Base-by-base conservation (phyloP, 2,888 invertebrate species). In the Ganaspis brasiliensis region DNA sequence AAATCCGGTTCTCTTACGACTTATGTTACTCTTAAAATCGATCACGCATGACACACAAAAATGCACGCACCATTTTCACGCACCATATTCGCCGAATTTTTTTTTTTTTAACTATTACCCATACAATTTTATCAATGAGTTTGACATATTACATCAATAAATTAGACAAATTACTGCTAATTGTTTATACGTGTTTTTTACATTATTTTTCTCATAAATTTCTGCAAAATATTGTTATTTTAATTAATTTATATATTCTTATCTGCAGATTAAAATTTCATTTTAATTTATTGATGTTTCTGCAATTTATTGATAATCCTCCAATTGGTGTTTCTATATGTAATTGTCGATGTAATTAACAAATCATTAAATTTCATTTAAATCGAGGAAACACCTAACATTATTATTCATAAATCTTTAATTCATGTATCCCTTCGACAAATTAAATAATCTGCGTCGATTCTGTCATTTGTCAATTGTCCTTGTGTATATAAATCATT, bases 1-100 rank as follows among this genome's bases (percentile, higher is more conserved):
- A 89, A 89, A 89, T 89, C 87, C 87, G 85, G 86, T 83, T 86
- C 77, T 79, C 74, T 71, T 52, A 61, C 73, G 40, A 78, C 74
- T 71, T 52, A 61, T 70, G 40, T 45, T 49, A 55, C 72, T 31
- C 31, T 70, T 61, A 49, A 40, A 55, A 45, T 59, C 24, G 52
- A 31, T 40, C 45, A 45, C 45, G 70, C 70, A 31, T 35, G 26
- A 72, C 55, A 35, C 52, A 55, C 16, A 31, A 72, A 55, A 45
- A 21, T 70, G 26, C 35, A 52, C 16, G 55, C 52, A 55, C 52
- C 26, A 31, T 55, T 26, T 72, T 40, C 35, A 40, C 37, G 37
- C 37, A 45, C 67, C 52, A 73, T 74, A 67, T 70, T 19, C 40
- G 21, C 31, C 16, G 1, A 16, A 26, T 35, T 72, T 52, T 55